Evolutionary conservation across 2,888 invertebrate species (phyloP), one percentile per base, ranked within the genome.

Genomic region (Brachyopa scutellaris): DNA sequence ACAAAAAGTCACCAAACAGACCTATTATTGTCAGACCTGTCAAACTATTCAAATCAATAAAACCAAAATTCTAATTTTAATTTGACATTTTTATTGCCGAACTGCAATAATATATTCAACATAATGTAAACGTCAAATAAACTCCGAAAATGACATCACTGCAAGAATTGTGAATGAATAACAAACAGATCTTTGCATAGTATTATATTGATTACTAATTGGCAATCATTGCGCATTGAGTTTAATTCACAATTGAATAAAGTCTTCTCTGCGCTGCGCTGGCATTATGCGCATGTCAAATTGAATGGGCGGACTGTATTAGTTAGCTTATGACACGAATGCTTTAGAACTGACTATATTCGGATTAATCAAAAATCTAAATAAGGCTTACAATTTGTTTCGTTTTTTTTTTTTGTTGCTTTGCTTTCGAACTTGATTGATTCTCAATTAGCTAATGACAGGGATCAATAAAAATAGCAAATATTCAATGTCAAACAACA

Each of bases 191-290:
- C n/a, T n/a, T n/a, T n/a, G n/a, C n/a, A n/a, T n/a, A n/a, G n/a
- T n/a, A 69, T 61, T 61, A 69, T 36, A 61, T 61, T 33, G 51
- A 57, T 67, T 79, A 53, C 62, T 66, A 79, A 73, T 67, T 59
- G 38, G 45, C 66, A 74, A 47, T 73, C 67, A 72, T 45, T 62
- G 74, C 47, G 69, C 74, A 61, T 57, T 61, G 67, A 69, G 47
- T 51, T 29, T 64, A 21, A 47, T 62, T 26, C 45, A 36, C 42
- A 62, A 23, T 11, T 15, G 70, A 59, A 59, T 49, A n/a, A 40
- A 40, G 40, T 67, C 42, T 36, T 47, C 36, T 31, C 19, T 15
- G 6, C 26, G 26, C 29, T 11, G 7, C 13, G 3, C 31, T 31
- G n/a, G 11, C 42, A 47, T 31, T 49, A 47, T 62, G 15, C 3